Percentiles rank a stretch among this genome's conserved stretches.
These are phyloP conservation scores for Tauraco erythrolophus DNA, from an alignment of 2,113 vertebrate genomes.

Conservation along the genomic window DNA sequence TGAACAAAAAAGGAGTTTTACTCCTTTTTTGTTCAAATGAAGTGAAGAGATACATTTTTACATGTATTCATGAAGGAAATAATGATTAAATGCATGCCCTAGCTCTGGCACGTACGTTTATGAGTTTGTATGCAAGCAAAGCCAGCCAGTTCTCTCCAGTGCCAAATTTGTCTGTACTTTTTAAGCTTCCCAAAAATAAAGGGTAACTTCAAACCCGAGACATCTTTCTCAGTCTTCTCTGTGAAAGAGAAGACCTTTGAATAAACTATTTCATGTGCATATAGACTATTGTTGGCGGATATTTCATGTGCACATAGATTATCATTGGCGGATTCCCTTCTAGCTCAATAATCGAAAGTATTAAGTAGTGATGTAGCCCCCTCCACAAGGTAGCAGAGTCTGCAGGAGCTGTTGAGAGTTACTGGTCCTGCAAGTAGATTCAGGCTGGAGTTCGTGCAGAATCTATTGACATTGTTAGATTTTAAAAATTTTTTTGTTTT, in stretches of 20 bases:
- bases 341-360: not conserved
- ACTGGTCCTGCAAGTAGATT: not conserved
- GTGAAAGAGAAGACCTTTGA: not conserved
- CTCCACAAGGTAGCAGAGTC: not conserved
- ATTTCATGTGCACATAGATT: not conserved
- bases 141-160: not conserved
- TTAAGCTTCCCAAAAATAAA: not conserved
- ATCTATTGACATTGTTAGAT: not conserved
- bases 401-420: not conserved
- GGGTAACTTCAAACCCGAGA: not conserved
- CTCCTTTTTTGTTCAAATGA: not conserved
- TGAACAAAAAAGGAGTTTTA: not conserved
- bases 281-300: not conserved
- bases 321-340: not conserved
- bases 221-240: not conserved
- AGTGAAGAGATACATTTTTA: not conserved
- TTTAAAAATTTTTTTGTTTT: not conserved
- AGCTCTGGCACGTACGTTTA: not conserved
- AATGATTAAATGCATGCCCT: not conserved
- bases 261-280: not conserved
- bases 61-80: not conserved
- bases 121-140: not conserved
- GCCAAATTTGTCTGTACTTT: not conserved
- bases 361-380: not conserved
- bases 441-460: not conserved